Evolutionary conservation across 2,888 invertebrate genomes (phyloP).

Genomic region (Pachymerium ferrugineum): DNA sequence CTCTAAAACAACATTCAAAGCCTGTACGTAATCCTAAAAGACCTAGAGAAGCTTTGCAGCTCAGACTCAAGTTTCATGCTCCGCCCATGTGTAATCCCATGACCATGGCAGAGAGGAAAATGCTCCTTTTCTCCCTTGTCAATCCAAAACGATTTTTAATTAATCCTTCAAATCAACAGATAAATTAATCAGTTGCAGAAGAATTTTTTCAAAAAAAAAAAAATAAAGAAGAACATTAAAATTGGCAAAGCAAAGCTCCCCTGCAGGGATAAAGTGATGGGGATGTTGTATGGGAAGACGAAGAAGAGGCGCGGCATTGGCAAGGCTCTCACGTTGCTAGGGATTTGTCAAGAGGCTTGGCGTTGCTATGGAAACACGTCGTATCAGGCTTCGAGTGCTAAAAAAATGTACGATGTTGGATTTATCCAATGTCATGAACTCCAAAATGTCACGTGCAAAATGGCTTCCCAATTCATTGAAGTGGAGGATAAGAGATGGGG

Average conservation of each 20-base stretch:
- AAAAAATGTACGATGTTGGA: not conserved
- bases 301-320: not conserved
- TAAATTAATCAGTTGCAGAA: not conserved
- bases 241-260: too few species aligned
- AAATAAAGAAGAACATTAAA: not conserved
- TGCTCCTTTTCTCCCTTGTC: not conserved
- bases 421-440: not conserved
- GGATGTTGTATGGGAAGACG: not conserved
- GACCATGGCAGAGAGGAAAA: not conserved
- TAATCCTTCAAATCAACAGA: not conserved
- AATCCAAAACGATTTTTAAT: not conserved
- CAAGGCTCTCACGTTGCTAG: conserved; percentile 4
- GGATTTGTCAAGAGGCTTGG: conserved; percentile 7
- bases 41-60: not conserved
- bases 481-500: not conserved
- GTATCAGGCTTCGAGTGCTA: not conserved
- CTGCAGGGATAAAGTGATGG: not conserved
- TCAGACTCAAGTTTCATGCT: not conserved
- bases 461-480: not conserved
- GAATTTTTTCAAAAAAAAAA: not conserved
- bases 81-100: not conserved
- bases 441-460: not conserved
- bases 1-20: not conserved
- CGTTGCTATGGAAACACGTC: not conserved
- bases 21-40: not conserved